Evolutionary conservation across 2,888 invertebrate species (phyloP).

Genomic region (Drosophila nigritarsus): DNA sequence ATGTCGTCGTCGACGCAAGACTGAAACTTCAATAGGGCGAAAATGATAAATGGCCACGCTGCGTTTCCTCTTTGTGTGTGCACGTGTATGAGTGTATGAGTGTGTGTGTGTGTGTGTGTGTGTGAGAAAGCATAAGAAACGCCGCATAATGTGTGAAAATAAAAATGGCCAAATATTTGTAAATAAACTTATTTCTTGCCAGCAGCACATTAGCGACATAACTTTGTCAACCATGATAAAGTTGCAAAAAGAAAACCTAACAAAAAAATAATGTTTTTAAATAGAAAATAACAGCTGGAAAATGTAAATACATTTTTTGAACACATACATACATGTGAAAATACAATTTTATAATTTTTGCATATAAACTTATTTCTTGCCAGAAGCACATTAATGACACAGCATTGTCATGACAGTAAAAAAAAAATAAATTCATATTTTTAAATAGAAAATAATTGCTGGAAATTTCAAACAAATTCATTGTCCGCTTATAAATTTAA

Average conservation of each 20-base stretch:
- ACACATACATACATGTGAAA: not conserved
- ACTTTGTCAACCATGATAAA: conserved; percentile 33
- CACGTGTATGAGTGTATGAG: not conserved
- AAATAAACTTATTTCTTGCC: conserved; percentile 46
- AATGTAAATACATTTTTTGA: not conserved
- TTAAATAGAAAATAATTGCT: not conserved
- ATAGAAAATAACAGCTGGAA: not conserved
- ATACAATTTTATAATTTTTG: not conserved
- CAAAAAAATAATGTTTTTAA: not conserved
- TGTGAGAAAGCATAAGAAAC: conserved; percentile 25
- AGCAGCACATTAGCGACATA: conserved; percentile 47
- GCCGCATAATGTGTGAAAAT: conserved; percentile 68
- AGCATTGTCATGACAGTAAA: not conserved
- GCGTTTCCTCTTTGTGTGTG: conserved; percentile 54
- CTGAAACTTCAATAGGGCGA: conserved; percentile 79
- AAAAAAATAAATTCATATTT: not conserved
- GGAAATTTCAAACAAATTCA: not conserved
- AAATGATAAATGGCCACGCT: conserved; percentile 78
- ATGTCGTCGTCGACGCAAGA: conserved; percentile 73
- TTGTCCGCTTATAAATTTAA: not conserved
- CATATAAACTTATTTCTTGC: not conserved
- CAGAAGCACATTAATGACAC: not conserved
- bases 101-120: conserved; percentile 15
- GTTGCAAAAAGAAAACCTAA: not conserved
- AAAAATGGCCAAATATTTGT: conserved; percentile 68